phyloP scores from a whole-genome alignment of 2,113 vertebrate genomes.

The Eolophus roseicapilla region DNA sequence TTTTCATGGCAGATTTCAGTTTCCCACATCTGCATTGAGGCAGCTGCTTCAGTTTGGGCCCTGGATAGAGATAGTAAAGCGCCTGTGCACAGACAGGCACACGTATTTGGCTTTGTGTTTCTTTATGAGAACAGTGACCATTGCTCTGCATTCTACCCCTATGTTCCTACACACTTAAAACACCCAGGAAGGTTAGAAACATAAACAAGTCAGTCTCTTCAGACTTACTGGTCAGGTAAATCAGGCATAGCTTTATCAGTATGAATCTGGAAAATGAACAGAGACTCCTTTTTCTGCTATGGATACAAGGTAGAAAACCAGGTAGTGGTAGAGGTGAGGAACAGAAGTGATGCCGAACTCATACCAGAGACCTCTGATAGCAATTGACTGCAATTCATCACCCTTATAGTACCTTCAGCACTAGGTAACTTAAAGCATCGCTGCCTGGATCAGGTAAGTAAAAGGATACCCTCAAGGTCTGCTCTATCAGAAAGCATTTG shows the following conservation, averaged over 20 bases:
- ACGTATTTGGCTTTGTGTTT: fast-evolving
- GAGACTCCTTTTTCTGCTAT: background rate
- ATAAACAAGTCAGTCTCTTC: background rate
- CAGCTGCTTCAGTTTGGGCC: background rate
- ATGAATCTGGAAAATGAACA: background rate
- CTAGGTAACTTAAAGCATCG: background rate
- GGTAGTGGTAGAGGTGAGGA: background rate
- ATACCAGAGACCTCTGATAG: background rate
- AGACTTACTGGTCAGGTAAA: background rate
- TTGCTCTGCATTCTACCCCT: fast-evolving
- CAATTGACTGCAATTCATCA: background rate
- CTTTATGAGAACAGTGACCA: background rate
- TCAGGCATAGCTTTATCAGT: background rate
- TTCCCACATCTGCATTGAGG: background rate
- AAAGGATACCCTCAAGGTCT: no score
- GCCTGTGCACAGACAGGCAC: background rate
- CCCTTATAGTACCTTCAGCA: background rate
- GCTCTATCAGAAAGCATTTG: background rate
- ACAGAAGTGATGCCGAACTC: background rate
- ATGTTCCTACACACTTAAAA: background rate
- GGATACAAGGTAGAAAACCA: background rate
- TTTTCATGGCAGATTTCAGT: conserved; percentile 6
- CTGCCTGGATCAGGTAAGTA: background rate
- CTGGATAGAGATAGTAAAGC: background rate
- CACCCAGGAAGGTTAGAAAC: background rate